These are phyloP conservation scores for Hemicrepidius hirtus DNA, from an alignment of 2,888 invertebrate species.

Conservation along the genomic window DNA sequence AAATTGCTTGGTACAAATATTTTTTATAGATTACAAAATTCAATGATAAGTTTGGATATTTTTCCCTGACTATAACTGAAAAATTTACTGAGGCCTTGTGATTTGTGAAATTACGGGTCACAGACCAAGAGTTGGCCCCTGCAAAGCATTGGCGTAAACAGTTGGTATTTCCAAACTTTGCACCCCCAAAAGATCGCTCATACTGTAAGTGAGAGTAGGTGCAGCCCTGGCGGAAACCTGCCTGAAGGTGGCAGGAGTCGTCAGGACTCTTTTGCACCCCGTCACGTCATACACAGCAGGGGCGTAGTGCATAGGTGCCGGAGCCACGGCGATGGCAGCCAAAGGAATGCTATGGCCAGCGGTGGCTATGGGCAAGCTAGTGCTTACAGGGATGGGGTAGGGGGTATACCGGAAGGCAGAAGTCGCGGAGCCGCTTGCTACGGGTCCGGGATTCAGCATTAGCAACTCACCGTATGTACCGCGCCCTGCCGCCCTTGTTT, in stretches of 20 bases:
- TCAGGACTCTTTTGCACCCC: conserved; percentile 75
- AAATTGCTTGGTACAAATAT: too few relatives aligned
- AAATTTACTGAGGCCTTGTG: conserved; percentile 46
- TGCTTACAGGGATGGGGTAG: conserved; percentile 76
- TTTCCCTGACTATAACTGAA: background rate
- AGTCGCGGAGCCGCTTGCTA: conserved; percentile 70
- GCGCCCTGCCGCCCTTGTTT: conserved; percentile 95
- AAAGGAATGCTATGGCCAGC: conserved; percentile 65
- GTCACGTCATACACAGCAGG: conserved; percentile 73
- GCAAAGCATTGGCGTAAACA: conserved; percentile 83
- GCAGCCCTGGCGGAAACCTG: conserved; percentile 73
- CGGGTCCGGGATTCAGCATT: conserved; percentile 81
- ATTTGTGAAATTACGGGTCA: conserved; percentile 74
- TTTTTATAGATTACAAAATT: too few relatives aligned
- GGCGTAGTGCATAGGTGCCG: conserved; percentile 69
- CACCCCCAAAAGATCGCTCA: conserved; percentile 83
- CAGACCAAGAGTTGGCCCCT: conserved; percentile 79
- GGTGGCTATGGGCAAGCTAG: conserved; percentile 64
- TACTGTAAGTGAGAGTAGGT: conserved; percentile 79
- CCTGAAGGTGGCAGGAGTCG: conserved; percentile 75
- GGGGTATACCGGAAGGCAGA: conserved; percentile 78
- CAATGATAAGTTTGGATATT: too few relatives aligned
- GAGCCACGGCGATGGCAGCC: conserved; percentile 68
- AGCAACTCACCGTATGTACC: conserved; percentile 99
- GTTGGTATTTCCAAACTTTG: conserved; percentile 81